Conservation (phyloP, 2,888 invertebrate genomes). For the Meteorus cinctellus region DNA sequence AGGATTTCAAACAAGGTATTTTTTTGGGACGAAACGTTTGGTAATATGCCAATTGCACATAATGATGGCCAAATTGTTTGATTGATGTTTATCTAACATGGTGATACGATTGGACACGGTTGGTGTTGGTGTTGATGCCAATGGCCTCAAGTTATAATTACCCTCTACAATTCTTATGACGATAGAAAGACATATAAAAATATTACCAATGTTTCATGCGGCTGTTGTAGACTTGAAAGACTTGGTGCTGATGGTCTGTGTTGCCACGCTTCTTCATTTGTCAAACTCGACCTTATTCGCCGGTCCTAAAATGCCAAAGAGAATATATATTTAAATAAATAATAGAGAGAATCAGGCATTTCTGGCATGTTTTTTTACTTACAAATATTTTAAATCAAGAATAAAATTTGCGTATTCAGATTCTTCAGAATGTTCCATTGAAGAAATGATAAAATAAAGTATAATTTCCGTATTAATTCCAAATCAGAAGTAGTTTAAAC, state of each 20-base stretch:
- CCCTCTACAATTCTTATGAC: neutral
- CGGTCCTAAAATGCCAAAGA: slow-evolving; percentile 50
- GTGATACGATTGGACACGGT: neutral
- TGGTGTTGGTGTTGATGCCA: neutral
- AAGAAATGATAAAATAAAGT: no score
- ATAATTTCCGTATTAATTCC: no score
- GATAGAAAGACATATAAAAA: neutral
- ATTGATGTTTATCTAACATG: neutral
- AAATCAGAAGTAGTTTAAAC: no score
- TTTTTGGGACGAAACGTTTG: slow-evolving; percentile 20
- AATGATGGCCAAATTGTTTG: slow-evolving; percentile 7
- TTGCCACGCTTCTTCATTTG: slow-evolving; percentile 58
- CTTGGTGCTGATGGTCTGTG: slow-evolving; percentile 58
- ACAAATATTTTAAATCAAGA: no score
- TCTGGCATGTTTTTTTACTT: neutral
- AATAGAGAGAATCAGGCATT: neutral
- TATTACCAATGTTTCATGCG: slow-evolving; percentile 61
- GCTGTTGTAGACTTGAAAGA: slow-evolving; percentile 56
- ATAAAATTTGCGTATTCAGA: no score
- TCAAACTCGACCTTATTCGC: slow-evolving; percentile 56
- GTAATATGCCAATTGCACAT: slow-evolving; percentile 34
- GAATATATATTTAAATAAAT: neutral
- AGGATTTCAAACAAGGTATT: neutral
- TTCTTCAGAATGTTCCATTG: no score
- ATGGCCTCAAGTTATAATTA: slow-evolving; percentile 4